Conservation (phyloP, 2,888 invertebrate genomes). For the Hermaeophaga mercurialis region DNA sequence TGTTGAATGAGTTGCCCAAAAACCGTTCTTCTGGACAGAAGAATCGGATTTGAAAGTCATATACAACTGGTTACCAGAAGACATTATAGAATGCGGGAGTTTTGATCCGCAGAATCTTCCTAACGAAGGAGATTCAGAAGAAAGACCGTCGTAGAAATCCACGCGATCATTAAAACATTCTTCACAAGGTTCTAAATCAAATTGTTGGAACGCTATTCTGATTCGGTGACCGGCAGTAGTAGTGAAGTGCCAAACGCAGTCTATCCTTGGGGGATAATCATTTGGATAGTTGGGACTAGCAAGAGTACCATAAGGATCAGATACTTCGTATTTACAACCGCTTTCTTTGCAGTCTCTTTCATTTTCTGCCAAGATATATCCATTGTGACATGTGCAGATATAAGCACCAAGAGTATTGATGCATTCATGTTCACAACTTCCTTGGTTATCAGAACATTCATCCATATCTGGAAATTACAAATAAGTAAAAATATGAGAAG, state of each 20-base stretch:
- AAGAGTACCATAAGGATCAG: slow-evolving; percentile 80
- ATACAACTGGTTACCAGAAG: slow-evolving; percentile 87
- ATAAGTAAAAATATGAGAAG: too few species aligned
- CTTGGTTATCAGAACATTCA: slow-evolving; percentile 97
- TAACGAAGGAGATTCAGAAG: slow-evolving; percentile 79
- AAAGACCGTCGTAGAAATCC: slow-evolving; percentile 91
- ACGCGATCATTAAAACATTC: slow-evolving; percentile 97
- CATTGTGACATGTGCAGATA: slow-evolving; percentile 93
- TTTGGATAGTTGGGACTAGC: slow-evolving; percentile 93
- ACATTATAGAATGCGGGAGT: slow-evolving; percentile 84
- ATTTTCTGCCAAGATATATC: slow-evolving; percentile 93
- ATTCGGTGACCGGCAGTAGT: slow-evolving; percentile 80
- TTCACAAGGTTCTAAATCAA: slow-evolving; percentile 95
- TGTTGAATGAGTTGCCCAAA: slow-evolving; percentile 89
- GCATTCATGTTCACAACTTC: slow-evolving; percentile 97
- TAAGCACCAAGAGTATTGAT: slow-evolving; percentile 93
- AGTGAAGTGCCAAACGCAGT: slow-evolving; percentile 97
- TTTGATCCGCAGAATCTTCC: slow-evolving; percentile 88
- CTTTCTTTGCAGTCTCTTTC: slow-evolving; percentile 97
- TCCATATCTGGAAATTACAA: slow-evolving; percentile 83
- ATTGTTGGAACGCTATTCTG: slow-evolving; percentile 88
- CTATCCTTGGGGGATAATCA: slow-evolving; percentile 90
- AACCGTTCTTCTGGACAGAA: slow-evolving; percentile 93
- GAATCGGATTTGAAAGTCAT: slow-evolving; percentile 96
- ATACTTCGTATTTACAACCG: slow-evolving; percentile 95